Conservation (phyloP, 1,140 invertebrate species). For the Magallana gigas region DNA sequence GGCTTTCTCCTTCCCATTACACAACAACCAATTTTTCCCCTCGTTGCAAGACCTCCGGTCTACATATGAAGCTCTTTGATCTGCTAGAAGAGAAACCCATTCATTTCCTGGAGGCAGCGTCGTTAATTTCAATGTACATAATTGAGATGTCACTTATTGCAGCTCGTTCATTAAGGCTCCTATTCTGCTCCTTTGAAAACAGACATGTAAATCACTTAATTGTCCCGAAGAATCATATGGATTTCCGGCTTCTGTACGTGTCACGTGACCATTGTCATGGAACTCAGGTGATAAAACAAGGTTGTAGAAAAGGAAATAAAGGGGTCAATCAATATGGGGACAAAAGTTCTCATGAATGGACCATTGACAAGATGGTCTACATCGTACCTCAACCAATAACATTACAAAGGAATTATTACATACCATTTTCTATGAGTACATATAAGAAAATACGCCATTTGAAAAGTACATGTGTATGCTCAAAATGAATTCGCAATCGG, state of each 20-base stretch:
- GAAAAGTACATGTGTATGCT: no score
- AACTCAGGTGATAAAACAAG: conserved; percentile 13
- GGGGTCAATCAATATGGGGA: neutral
- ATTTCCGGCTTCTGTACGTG: conserved; percentile 1
- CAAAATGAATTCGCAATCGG: no score
- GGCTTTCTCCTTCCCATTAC: no score
- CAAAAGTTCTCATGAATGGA: no score
- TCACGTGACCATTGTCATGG: neutral
- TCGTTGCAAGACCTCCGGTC: no score
- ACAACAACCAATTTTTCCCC: no score
- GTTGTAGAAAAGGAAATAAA: neutral
- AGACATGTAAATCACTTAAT: conserved; percentile 18
- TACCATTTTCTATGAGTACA: no score
- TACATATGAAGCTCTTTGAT: no score
- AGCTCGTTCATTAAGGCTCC: neutral
- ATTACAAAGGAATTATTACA: no score
- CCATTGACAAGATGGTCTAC: no score
- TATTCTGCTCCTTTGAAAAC: neutral
- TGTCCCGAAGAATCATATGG: conserved; percentile 4
- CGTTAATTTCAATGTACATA: conserved; percentile 16
- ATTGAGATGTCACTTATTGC: conserved; percentile 19
- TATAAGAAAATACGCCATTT: no score
- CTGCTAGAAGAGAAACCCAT: neutral
- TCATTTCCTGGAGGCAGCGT: neutral
- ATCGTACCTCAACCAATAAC: no score